These are phyloP conservation scores for Entelurus aequoreus DNA, from an alignment of 2,113 vertebrate genomes.

Conservation along the genomic window DNA sequence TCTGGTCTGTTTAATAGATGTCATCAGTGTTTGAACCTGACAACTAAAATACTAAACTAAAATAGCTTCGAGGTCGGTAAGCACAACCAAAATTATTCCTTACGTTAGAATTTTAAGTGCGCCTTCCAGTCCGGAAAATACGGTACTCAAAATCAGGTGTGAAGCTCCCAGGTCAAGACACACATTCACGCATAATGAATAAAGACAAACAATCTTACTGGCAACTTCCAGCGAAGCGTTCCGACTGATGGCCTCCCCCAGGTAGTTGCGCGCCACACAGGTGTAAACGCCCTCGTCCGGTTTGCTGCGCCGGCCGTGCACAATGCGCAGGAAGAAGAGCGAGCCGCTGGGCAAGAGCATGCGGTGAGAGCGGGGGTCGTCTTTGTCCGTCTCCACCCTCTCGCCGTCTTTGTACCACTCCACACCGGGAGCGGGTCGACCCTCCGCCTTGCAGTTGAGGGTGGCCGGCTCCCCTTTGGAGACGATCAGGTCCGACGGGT, in stretches of 20 bases:
- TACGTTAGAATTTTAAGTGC: no score
- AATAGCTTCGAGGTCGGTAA: no score
- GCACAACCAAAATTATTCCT: no score
- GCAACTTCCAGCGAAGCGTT: constrained; percentile 95
- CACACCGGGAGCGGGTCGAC: constrained; percentile 59
- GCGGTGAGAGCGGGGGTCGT: constrained; percentile 91
- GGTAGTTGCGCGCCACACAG: constrained; percentile 92
- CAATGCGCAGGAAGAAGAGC: constrained; percentile 93
- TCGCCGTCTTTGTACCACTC: constrained; percentile 97
- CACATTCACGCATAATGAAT: neutral
- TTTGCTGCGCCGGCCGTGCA: constrained; percentile 91
- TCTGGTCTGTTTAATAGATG: no score
- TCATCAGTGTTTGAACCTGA: no score
- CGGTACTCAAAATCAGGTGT: no score
- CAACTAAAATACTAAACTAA: no score
- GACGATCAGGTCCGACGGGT: constrained; percentile 72
- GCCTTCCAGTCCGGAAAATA: no score
- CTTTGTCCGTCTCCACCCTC: constrained; percentile 89
- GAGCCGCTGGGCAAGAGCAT: constrained; percentile 97
- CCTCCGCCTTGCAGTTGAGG: constrained; percentile 75
- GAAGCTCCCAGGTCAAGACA: no score
- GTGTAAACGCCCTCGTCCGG: constrained; percentile 90
- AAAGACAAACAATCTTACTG: constrained; percentile 74
- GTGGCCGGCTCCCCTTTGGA: constrained; percentile 76
- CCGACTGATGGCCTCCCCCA: constrained; percentile 89